phyloP scores from a whole-genome alignment of 2,888 invertebrate genomes.

The Syritta pipiens region DNA sequence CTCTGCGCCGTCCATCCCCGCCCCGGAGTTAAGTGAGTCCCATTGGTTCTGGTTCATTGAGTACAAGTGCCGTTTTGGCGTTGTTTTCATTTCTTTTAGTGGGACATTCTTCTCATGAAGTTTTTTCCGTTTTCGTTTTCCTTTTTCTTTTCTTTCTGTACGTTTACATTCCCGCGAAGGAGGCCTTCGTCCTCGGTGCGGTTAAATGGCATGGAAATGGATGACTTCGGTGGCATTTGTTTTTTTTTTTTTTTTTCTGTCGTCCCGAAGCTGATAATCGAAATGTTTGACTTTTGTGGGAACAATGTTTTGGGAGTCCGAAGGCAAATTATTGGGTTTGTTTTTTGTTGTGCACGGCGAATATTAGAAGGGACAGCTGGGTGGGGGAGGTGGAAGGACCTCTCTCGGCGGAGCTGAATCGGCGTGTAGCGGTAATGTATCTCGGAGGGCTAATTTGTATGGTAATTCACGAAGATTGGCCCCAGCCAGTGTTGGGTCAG shows the following conservation, averaged over 20 bases:
- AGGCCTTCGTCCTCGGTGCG: conserved; percentile 47
- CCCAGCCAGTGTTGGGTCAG: conserved; percentile 25
- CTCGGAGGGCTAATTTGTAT: conserved; percentile 60
- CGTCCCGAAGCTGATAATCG: conserved; percentile 52
- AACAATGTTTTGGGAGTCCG: conserved; percentile 19
- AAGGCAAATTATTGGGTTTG: conserved; percentile 41
- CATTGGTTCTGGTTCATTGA: conserved; percentile 65
- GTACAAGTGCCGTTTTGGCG: conserved; percentile 59
- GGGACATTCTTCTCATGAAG: conserved; percentile 50
- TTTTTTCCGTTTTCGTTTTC: not conserved
- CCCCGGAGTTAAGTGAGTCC: conserved; percentile 57
- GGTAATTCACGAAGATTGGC: conserved; percentile 47
- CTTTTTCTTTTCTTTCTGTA: not conserved
- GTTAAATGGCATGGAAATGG: conserved; percentile 67
- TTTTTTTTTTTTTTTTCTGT: not conserved
- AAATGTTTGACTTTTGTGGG: conserved; percentile 63
- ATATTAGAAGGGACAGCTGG: not conserved
- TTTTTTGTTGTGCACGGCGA: conserved; percentile 22
- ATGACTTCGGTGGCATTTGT: conserved; percentile 28
- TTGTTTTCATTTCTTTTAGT: conserved; percentile 43
- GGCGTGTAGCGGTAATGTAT: conserved; percentile 28
- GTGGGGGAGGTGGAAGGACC: not conserved
- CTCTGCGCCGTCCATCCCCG: not conserved
- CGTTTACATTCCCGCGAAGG: conserved; percentile 35
- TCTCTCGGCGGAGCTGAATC: conserved; percentile 36